Percentiles rank a stretch among this genome's conserved stretches.
Evolutionary conservation across 2,888 invertebrate genomes (phyloP).

Genomic region (Cheilosia pagana): DNA sequence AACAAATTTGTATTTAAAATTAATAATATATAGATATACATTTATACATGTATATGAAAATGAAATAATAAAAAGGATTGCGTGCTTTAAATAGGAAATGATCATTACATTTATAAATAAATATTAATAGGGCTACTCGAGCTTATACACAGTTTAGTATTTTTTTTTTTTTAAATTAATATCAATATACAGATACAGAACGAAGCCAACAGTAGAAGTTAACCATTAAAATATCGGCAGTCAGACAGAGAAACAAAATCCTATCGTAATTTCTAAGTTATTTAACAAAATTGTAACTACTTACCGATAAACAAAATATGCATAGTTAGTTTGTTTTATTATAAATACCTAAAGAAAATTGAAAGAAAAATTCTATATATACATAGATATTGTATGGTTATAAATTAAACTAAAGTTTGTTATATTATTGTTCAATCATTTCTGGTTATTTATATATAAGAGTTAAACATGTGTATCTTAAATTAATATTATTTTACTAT

Average conservation of each 20-base stretch:
- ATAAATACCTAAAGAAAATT: neutral
- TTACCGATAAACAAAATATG: neutral
- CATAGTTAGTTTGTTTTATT: constrained; percentile 14
- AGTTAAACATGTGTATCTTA: constrained; percentile 1
- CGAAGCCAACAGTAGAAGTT: neutral
- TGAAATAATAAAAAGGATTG: constrained; percentile 3
- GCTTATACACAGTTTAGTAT: constrained; percentile 30
- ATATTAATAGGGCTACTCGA: constrained; percentile 11
- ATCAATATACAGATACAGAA: constrained; percentile 9
- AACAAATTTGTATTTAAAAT: constrained; percentile 7
- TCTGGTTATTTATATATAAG: constrained; percentile 10
- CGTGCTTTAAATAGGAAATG: constrained; percentile 39
- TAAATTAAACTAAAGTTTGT: constrained; percentile 15
- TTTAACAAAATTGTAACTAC: neutral
- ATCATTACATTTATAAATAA: constrained; percentile 3
- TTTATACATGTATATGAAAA: neutral
- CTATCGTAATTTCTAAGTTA: constrained; percentile 22
- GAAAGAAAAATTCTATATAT: neutral
- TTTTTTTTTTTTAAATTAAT: constrained; percentile 18
- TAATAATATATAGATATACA: neutral
- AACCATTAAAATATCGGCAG: neutral
- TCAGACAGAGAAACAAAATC: constrained; percentile 15
- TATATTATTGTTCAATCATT: constrained; percentile 14
- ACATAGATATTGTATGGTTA: neutral
- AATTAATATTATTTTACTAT: constrained; percentile 6